phyloP scores from a whole-genome alignment of 1,140 invertebrate genomes.

The Bombus superbus region DNA sequence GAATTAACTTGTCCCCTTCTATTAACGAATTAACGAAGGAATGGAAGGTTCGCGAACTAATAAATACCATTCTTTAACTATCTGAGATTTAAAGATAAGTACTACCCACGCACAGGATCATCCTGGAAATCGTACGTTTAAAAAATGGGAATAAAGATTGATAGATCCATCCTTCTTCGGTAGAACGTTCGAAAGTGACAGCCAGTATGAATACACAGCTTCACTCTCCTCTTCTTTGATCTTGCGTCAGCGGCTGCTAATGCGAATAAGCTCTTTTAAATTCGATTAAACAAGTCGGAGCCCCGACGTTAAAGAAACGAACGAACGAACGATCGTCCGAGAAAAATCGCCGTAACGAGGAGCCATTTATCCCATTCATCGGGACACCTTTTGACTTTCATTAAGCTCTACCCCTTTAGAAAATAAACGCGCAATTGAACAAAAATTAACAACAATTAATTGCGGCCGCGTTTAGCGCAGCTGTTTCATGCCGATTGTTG shows the following conservation, averaged over 20 bases:
- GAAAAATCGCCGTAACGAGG: conserved; percentile 25
- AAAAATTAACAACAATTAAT: conserved; percentile 30
- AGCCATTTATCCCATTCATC: conserved; percentile 27
- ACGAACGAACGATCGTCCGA: neutral
- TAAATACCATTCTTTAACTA: too few relatives aligned
- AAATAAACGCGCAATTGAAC: conserved; percentile 29
- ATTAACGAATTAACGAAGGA: too few relatives aligned
- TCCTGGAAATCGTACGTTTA: too few relatives aligned
- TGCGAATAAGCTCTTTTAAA: conserved; percentile 24
- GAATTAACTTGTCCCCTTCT: too few relatives aligned
- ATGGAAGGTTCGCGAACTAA: too few relatives aligned
- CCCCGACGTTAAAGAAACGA: conserved; percentile 5
- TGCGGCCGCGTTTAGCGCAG: conserved; percentile 1
- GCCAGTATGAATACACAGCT: conserved; percentile 13
- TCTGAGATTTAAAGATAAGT: too few relatives aligned
- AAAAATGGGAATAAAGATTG: neutral
- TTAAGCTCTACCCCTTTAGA: conserved; percentile 20
- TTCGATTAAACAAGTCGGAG: conserved; percentile 28
- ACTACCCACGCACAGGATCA: too few relatives aligned
- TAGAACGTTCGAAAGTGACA: conserved; percentile 10
- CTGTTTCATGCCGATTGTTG: conserved; percentile 16
- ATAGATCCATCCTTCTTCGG: neutral
- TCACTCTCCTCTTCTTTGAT: conserved; percentile 12
- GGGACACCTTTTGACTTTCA: conserved; percentile 39
- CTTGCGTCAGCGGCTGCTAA: conserved; percentile 28